Percentiles rank a stretch among this genome's conserved stretches.
Conservation (phyloP, 2,888 invertebrate species). For the Drosophila picticornis region DNA sequence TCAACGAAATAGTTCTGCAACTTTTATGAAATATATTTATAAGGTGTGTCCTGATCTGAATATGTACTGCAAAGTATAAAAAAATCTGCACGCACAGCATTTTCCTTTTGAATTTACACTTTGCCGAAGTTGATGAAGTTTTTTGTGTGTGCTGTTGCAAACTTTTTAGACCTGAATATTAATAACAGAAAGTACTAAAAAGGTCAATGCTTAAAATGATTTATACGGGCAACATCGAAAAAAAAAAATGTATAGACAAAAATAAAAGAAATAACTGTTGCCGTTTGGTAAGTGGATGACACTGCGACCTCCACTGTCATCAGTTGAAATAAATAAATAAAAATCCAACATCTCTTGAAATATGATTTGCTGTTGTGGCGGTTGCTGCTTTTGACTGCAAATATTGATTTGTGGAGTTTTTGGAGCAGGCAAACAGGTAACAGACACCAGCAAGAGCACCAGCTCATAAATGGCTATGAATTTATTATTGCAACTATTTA, state of each 20-base stretch:
- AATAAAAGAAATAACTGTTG: constrained; percentile 19
- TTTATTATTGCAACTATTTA: constrained; percentile 30
- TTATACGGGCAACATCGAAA: constrained; percentile 29
- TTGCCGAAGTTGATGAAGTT: constrained; percentile 3
- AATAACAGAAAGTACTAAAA: constrained; percentile 35
- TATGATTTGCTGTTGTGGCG: constrained; percentile 14
- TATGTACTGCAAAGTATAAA: neutral
- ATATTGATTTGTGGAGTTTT: constrained; percentile 57
- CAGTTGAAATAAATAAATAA: constrained; percentile 51
- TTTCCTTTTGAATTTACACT: constrained; percentile 10
- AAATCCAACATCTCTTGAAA: constrained; percentile 36
- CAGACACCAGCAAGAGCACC: constrained; percentile 23
- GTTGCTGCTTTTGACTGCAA: constrained; percentile 28
- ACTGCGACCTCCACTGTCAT: constrained; percentile 67
- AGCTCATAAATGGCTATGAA: constrained; percentile 38
- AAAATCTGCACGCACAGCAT: neutral
- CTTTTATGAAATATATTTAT: constrained; percentile 11
- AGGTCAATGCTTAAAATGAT: constrained; percentile 46
- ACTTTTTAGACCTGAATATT: constrained; percentile 35
- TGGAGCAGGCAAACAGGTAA: constrained; percentile 59
- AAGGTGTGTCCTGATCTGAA: neutral
- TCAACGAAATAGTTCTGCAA: neutral
- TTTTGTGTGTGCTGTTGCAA: constrained; percentile 16
- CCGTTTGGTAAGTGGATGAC: constrained; percentile 61
- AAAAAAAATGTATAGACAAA: constrained; percentile 7